A percentile compares a stretch with the other conserved stretches of the same genome.
Conservation (phyloP, 1,140 invertebrate species). For the Aleiodes sp. region DNA sequence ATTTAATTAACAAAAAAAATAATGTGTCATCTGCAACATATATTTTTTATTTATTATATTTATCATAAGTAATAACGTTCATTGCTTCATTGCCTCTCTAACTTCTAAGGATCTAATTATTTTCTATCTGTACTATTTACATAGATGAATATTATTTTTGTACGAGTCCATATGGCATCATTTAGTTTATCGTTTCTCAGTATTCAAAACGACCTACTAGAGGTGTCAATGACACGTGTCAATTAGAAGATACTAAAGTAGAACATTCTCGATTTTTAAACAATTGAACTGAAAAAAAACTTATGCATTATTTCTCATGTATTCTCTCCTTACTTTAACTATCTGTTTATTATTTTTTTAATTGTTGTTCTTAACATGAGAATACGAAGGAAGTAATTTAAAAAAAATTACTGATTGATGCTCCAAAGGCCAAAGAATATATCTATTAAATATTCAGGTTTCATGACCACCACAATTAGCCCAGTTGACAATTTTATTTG, state of each 20-base stretch:
- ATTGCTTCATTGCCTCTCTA: constrained; percentile 17
- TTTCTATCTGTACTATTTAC: background rate
- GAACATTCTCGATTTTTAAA: too few relatives aligned
- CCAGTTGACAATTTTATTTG: background rate
- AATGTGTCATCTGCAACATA: constrained; percentile 7
- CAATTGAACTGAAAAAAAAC: too few relatives aligned
- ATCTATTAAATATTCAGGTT: background rate
- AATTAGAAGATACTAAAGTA: too few relatives aligned
- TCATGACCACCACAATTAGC: background rate
- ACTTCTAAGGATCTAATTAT: constrained; percentile 12
- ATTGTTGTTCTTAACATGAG: too few relatives aligned
- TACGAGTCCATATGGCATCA: too few relatives aligned
- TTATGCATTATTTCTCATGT: too few relatives aligned
- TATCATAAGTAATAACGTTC: background rate
- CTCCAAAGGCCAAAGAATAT: constrained; percentile 9
- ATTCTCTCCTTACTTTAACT: too few relatives aligned
- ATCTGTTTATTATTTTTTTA: too few relatives aligned
- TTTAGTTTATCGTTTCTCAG: background rate
- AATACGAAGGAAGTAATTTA: background rate
- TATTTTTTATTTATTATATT: background rate
- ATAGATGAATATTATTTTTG: background rate
- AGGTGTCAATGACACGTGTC: constrained; percentile 16
- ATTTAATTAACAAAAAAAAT: constrained; percentile 9
- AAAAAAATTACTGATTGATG: background rate
- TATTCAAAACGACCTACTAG: background rate